Evolutionary conservation across 2,113 vertebrate genomes (phyloP), one percentile per base, ranked within the genome.

Genomic region (Gallinago media): DNA sequence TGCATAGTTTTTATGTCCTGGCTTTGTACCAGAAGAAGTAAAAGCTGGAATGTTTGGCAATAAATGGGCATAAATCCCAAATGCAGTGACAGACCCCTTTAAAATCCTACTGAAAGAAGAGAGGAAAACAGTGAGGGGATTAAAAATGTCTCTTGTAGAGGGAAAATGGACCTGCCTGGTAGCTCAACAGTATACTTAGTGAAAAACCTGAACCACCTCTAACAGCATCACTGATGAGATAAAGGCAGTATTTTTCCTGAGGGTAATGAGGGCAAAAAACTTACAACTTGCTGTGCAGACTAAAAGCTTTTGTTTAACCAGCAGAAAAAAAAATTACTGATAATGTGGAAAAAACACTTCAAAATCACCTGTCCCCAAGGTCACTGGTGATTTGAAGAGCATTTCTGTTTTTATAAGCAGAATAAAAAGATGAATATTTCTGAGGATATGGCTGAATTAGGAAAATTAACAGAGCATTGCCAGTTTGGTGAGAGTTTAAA

Each of bases 281-380:
- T 56, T 81, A 55, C 61, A 92, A 70, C 65, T 84, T 72, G 38
- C 59, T 74, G 47, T 38, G 73, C 61, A 67, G 29, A 17, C 21
- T 71, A 65, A 72, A 94, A 87, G n/a, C 36, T 11, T 91, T 78
- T 91, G 81, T 89, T 94, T 91, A 94, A 73, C 40, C 38, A 73
- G 31, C 17, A 83, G 49, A 68, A 46, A 85, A 91, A 93, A 87
- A 32, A 56, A 47, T 89, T 92, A 70, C 72, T 58, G 81, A 65
- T 78, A 93, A 36, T 3, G 0, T 15, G 15, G 32, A 12, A 3
- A 63, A 90, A 67, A 1, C 0, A 31, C 12, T 32, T 18, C 47
- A 65, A 52, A 94, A 70, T 61, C 54, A 73, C 32, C 49, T 65
- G 17, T 85, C 36, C 32, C 44, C 23, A 49, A 18, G 52, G 75